Evolutionary conservation across 1,140 invertebrate genomes (phyloP), one percentile per base, ranked within the genome.

Genomic region (Tetranychus urticae): DNA sequence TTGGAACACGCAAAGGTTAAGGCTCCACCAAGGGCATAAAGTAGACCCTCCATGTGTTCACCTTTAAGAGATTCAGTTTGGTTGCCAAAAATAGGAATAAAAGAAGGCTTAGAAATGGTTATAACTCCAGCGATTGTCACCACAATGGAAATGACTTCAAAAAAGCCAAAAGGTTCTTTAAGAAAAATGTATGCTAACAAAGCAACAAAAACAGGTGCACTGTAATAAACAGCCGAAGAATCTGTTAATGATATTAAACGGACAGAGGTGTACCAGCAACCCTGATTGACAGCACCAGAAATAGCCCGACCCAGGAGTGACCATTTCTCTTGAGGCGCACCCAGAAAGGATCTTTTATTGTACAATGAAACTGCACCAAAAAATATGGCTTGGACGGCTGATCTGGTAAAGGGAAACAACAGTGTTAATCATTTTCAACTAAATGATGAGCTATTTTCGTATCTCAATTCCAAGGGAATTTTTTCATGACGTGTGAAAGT

Each of bases 161-260:
- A 70, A 56, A 77, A 66, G 37, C 75, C 74, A 63, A 77, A 78
- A 8, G 76, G 76, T 66, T 78, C 77, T 62, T 72, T 70, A 0
- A 78, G 67, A 50, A 77, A 72, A 31, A 78, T 48, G 63, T 75
- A 77, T 3, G 76, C 77, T 36, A 79, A 64, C 1, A 73, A 69
- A 60, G 76, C 74, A 8, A 77, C 76, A 33, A 77, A 74, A 0
- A 77, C 74, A 5, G 76, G 77, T 23, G 76, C 77, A 65, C 75
- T 77, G 64, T 78, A 76, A 64, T 77, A 77, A 31, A 79, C 78
- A 4, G 77, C 75, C 1, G 77, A 77, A 7, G 77, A 77, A 69
- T 78, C 76, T 1, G 42, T 58, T 10, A 58, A 46, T 31, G 37
- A 45, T 45, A 58, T 58, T 45, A 45, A n/a, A 31, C 59, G 46